phyloP scores from a whole-genome alignment of 2,888 invertebrate genomes.

The Erebia ligea region DNA sequence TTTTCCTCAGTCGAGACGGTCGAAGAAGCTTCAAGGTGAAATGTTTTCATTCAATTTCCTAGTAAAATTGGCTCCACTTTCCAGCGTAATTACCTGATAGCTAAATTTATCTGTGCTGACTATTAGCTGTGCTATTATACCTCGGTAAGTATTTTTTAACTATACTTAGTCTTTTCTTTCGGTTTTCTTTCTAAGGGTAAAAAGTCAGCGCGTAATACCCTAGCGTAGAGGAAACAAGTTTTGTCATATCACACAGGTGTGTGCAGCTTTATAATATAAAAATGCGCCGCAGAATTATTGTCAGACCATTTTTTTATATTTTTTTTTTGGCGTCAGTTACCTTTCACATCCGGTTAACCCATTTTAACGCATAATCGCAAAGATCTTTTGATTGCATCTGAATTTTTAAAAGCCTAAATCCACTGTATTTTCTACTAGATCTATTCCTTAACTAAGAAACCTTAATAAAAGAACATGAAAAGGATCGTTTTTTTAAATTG shows the following conservation, averaged over 20 bases:
- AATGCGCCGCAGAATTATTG: too few species aligned
- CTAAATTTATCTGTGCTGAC: constrained; percentile 62
- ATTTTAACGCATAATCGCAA: too few species aligned
- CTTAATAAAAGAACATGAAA: not conserved
- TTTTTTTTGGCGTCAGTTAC: too few species aligned
- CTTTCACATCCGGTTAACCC: too few species aligned
- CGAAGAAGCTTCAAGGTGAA: constrained; percentile 49
- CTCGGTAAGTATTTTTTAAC: not conserved
- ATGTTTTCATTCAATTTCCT: constrained; percentile 78
- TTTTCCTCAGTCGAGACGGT: constrained; percentile 47
- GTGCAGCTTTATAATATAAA: too few species aligned
- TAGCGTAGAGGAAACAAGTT: too few species aligned
- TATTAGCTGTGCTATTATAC: not conserved
- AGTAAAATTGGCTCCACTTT: constrained; percentile 68
- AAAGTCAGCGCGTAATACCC: not conserved
- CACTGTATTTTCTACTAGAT: too few species aligned
- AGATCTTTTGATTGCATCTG: too few species aligned
- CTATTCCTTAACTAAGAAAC: not conserved
- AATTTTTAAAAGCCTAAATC: too few species aligned
- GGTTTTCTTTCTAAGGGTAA: not conserved
- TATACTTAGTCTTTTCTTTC: not conserved
- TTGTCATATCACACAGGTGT: too few species aligned
- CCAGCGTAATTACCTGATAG: constrained; percentile 70
- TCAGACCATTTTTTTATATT: too few species aligned
- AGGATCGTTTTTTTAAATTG: not conserved